Percentiles rank a stretch among this genome's conserved stretches.
These are phyloP conservation scores for Orchesella flavescens DNA, from an alignment of 2,888 invertebrate genomes.

Conservation along the genomic window DNA sequence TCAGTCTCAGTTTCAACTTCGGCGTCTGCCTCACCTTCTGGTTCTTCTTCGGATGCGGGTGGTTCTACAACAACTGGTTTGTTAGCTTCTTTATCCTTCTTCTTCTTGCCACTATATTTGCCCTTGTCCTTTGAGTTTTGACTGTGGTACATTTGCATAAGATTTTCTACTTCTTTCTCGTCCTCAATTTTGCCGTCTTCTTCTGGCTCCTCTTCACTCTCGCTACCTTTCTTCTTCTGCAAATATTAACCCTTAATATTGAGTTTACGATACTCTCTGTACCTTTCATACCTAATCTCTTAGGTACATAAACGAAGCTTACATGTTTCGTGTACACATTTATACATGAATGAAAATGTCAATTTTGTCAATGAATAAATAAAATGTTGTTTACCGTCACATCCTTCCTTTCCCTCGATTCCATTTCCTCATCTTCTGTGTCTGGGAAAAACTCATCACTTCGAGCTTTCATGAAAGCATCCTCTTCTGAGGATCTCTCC, in stretches of 20 bases:
- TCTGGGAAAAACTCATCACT: slow-evolving; percentile 71
- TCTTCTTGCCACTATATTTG: slow-evolving; percentile 64
- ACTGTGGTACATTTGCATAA: slow-evolving; percentile 69
- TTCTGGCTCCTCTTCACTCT: slow-evolving; percentile 69
- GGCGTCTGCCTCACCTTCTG: slow-evolving; percentile 23
- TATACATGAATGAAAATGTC: no score
- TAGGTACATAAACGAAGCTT: no score
- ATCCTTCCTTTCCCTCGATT: slow-evolving; percentile 50
- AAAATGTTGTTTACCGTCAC: slow-evolving; percentile 27
- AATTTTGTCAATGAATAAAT: no score
- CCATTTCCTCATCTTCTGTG: slow-evolving; percentile 67
- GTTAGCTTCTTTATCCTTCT: slow-evolving; percentile 56
- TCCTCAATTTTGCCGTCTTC: slow-evolving; percentile 65
- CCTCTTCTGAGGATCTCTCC: slow-evolving; percentile 68
- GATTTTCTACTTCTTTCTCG: slow-evolving; percentile 67
- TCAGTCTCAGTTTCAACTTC: slow-evolving; percentile 51
- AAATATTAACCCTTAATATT: no score
- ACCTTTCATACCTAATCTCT: no score
- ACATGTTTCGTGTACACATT: no score
- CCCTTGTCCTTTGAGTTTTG: slow-evolving; percentile 69
- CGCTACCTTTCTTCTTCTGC: slow-evolving; percentile 62
- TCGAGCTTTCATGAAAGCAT: slow-evolving; percentile 66
- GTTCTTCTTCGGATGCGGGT: slow-evolving; percentile 30
- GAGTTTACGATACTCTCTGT: no score
- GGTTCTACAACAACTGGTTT: slow-evolving; percentile 64